Evolutionary conservation across 2,113 vertebrate genomes (phyloP).

Genomic region (Otis tarda): DNA sequence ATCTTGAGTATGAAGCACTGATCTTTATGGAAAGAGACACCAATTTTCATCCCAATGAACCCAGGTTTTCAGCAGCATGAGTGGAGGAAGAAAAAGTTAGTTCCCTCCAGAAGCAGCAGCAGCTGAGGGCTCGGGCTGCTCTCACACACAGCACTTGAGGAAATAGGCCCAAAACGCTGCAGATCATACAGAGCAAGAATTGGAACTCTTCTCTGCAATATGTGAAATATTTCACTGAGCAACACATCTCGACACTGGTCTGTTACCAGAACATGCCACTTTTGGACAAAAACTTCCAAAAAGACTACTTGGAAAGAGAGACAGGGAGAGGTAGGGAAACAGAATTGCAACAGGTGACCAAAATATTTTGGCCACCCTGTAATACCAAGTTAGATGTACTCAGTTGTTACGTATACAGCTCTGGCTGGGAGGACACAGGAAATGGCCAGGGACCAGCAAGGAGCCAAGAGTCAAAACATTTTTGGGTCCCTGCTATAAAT

Average conservation of each 20-base stretch:
- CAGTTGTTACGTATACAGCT: not conserved
- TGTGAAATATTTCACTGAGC: not conserved
- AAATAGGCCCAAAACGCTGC: fast-evolving
- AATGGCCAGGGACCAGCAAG: not conserved
- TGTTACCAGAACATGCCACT: not conserved
- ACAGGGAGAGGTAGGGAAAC: not conserved
- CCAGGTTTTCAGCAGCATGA: not conserved
- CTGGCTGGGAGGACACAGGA: not conserved
- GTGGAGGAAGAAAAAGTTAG: no score
- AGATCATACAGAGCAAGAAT: not conserved
- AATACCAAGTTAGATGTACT: fast-evolving
- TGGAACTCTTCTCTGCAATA: not conserved
- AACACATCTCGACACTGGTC: not conserved
- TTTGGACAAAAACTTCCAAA: not conserved
- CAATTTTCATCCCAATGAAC: not conserved
- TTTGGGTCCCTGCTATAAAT: not conserved
- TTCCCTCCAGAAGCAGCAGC: not conserved
- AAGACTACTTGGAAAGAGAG: not conserved
- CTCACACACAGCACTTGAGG: fast-evolving
- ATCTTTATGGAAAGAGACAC: not conserved
- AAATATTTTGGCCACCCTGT: not conserved
- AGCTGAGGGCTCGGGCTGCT: not conserved
- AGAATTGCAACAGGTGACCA: not conserved
- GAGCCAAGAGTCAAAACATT: not conserved
- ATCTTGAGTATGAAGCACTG: not conserved